These are phyloP conservation scores for Leptinotarsa texana DNA, from an alignment of 1,140 invertebrate genomes.

Conservation along the genomic window DNA sequence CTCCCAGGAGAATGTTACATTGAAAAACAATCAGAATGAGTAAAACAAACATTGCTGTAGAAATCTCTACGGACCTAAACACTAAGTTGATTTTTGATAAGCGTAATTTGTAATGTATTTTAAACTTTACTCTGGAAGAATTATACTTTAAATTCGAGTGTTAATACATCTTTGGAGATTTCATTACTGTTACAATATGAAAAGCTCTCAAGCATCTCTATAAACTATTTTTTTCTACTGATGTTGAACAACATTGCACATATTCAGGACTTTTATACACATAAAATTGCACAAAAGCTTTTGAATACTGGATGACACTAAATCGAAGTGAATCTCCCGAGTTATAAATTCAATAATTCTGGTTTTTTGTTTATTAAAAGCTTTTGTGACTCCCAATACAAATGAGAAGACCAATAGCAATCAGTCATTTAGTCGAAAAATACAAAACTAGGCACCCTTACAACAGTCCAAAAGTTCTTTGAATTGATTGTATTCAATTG, in stretches of 20 bases:
- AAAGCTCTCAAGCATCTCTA: slow-evolving; percentile 12
- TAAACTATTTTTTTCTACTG: background rate
- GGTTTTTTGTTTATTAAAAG: background rate
- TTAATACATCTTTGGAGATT: background rate
- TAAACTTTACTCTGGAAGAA: slow-evolving; percentile 18
- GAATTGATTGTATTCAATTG: slow-evolving; percentile 43
- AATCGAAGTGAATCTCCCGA: background rate
- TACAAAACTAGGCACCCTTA: slow-evolving; percentile 48
- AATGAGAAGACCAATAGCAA: slow-evolving; percentile 41
- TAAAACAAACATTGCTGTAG: too few relatives aligned
- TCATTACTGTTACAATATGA: slow-evolving; percentile 4
- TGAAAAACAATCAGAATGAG: too few relatives aligned
- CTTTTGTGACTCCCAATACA: background rate
- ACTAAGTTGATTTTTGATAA: slow-evolving; percentile 20
- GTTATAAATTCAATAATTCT: background rate
- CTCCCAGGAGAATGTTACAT: too few relatives aligned
- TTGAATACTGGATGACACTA: background rate
- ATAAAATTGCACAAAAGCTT: slow-evolving; percentile 18
- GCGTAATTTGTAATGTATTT: slow-evolving; percentile 12
- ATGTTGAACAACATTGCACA: slow-evolving; percentile 18
- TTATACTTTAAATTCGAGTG: slow-evolving; percentile 11
- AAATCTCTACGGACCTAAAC: slow-evolving; percentile 1
- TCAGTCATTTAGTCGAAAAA: slow-evolving; percentile 43
- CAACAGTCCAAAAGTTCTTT: slow-evolving; percentile 52
- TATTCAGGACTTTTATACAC: slow-evolving; percentile 18